Evolutionary conservation across 2,888 invertebrate genomes (phyloP).

Genomic region (Smittia sp.): DNA sequence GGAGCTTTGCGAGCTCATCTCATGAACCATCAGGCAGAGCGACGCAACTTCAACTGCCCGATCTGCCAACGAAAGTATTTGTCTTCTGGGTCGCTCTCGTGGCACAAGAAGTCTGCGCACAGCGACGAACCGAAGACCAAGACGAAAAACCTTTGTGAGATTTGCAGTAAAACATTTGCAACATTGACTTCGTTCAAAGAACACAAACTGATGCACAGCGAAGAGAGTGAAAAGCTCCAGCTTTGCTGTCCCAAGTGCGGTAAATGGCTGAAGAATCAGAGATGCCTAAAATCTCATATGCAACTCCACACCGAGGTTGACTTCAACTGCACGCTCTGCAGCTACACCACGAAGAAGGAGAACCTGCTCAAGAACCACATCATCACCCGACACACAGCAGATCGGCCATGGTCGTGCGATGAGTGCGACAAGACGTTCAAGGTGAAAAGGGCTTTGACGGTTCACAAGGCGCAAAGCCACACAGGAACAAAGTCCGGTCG

Average conservation of each 20-base stretch:
- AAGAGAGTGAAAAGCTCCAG: slow-evolving; percentile 43
- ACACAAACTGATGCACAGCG: slow-evolving; percentile 41
- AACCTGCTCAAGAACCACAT: slow-evolving; percentile 42
- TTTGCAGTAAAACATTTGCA: slow-evolving; percentile 43
- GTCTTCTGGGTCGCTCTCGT: slow-evolving; percentile 42
- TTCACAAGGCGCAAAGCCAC: slow-evolving; percentile 42
- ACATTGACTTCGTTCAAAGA: slow-evolving; percentile 42
- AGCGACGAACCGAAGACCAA: neutral
- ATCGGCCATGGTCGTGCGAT: slow-evolving; percentile 40
- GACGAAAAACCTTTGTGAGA: slow-evolving; percentile 42
- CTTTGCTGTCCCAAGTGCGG: slow-evolving; percentile 42
- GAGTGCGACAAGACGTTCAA: slow-evolving; percentile 42
- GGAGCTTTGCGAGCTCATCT: slow-evolving; percentile 42
- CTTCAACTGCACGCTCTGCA: slow-evolving; percentile 41
- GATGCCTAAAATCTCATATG: slow-evolving; percentile 43
- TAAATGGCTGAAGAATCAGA: slow-evolving; percentile 43
- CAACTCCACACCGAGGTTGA: slow-evolving; percentile 41
- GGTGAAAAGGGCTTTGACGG: slow-evolving; percentile 43
- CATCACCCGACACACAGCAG: slow-evolving; percentile 41
- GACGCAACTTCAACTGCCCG: slow-evolving; percentile 40
- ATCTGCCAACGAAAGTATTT: slow-evolving; percentile 41
- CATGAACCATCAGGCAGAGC: slow-evolving; percentile 42
- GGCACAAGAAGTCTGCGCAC: slow-evolving; percentile 42
- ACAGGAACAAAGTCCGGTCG: slow-evolving; percentile 2
- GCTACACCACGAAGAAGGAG: slow-evolving; percentile 43